Base-by-base conservation (phyloP, 2,888 invertebrate species). In the Pterobdella sp. region DNA sequence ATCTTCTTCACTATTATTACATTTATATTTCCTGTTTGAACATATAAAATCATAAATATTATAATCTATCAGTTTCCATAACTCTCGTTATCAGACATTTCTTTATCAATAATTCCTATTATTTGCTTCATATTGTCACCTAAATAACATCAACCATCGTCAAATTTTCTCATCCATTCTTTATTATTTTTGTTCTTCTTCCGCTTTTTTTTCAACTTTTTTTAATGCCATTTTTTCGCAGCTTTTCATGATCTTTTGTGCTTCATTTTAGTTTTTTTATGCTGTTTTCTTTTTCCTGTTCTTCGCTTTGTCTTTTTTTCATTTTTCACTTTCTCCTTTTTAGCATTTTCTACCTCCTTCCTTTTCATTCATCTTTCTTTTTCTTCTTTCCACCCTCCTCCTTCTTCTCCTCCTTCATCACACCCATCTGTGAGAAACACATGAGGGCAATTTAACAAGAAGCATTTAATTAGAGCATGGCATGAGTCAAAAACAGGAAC, bases 121-220 rank as follows among this genome's bases (percentile, higher is more conserved):
- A 14, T 29, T n/a, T 63, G 7, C 63, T 63, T n/a, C 31, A 7
- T 63, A 7, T 63, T n/a, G 14, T 63, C 31, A 7, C 26, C 31
- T 26, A 63, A 18, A 49, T n/a, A 49, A 18, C 52, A 18, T 49
- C n/a, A 14, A 18, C n/a, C n/a, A 14, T 49, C n/a, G 14, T 49
- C n/a, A 18, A 18, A 18, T 49, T 49, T 49, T 26, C 31, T 63
- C 63, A 7, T 22, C 63, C 63, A 7, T 63, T n/a, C 63, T 63
- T n/a, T 29, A 14, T 63, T n/a, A 29, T n/a, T 29, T n/a, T n/a
- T 63, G 26, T n/a, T 63, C 63, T n/a, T 63, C 63, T 63, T 63
- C 63, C 10, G 10, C 63, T 29, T 10, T n/a, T 26, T 29, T n/a
- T 63, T n/a, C 31, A 14, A 10, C 26, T 63, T n/a, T n/a, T 14